These are phyloP conservation scores for Platycercus adscitus DNA, from an alignment of 2,113 vertebrate species.

Conservation along the genomic window DNA sequence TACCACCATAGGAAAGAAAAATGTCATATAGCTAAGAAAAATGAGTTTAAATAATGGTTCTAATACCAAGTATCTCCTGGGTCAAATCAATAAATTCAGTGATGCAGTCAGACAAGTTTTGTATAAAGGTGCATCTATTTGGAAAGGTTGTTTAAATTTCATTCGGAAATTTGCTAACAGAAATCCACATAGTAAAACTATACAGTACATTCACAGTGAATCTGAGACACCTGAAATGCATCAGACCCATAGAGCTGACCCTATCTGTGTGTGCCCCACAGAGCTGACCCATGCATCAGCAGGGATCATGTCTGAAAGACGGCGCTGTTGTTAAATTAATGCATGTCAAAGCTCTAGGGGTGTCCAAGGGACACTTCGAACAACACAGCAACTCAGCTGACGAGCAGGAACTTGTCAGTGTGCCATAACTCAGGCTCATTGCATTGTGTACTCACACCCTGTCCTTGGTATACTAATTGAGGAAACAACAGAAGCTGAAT, in stretches of 20 bases:
- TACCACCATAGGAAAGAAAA: background rate
- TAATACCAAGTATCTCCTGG: background rate
- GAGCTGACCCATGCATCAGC: background rate
- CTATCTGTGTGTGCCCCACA: background rate
- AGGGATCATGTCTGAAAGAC: background rate
- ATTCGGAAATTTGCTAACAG: background rate
- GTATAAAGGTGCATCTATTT: background rate
- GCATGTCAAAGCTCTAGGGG: background rate
- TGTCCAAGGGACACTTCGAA: background rate
- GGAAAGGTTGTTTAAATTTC: background rate
- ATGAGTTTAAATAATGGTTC: background rate
- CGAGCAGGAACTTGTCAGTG: background rate
- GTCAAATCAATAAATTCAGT: background rate
- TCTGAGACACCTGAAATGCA: background rate
- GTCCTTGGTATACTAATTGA: background rate
- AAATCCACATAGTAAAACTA: background rate
- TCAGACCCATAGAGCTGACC: background rate
- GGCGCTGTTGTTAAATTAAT: background rate
- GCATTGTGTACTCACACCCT: background rate
- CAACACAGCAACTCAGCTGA: background rate
- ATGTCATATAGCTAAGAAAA: background rate
- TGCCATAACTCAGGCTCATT: background rate
- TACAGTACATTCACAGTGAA: background rate
- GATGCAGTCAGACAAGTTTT: background rate
- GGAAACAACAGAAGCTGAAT: background rate